phyloP scores from a whole-genome alignment of 2,797 vertebrate genomes.

The Acipenser oxyrinchus region DNA sequence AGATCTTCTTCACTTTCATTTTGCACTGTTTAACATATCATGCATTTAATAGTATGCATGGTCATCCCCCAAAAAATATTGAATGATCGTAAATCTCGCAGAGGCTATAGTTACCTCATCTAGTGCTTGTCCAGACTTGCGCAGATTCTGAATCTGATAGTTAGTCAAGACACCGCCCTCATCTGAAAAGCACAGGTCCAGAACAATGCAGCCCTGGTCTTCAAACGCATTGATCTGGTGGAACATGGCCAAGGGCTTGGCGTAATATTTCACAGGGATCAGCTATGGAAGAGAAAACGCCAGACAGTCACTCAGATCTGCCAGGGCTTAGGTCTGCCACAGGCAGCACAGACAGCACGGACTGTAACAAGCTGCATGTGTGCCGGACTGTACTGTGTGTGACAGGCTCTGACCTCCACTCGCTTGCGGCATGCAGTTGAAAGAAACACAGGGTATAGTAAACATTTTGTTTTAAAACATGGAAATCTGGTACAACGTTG shows the following conservation, averaged over 20 bases:
- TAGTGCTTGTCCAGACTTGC: conserved; percentile 64
- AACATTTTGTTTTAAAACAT: too few relatives aligned
- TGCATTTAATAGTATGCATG: not conserved
- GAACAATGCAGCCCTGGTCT: conserved; percentile 72
- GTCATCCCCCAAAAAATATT: not conserved
- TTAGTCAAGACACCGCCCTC: conserved; percentile 58
- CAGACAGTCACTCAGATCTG: not conserved
- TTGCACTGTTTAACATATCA: not conserved
- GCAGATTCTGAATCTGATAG: conserved; percentile 76
- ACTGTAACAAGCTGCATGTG: not conserved
- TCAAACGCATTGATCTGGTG: conserved; percentile 95
- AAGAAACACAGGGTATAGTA: too few relatives aligned
- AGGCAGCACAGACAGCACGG: not conserved
- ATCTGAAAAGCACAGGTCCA: conserved; percentile 81
- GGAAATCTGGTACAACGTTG: too few relatives aligned
- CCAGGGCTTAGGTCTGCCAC: not conserved
- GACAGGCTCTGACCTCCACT: not conserved
- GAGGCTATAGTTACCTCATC: conserved; percentile 36
- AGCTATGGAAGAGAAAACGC: conserved; percentile 42
- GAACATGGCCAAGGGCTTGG: conserved; percentile 65
- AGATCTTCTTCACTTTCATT: too few relatives aligned
- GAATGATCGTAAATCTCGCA: too few relatives aligned
- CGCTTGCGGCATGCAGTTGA: too few relatives aligned
- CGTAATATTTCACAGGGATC: conserved; percentile 54
- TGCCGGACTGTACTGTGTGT: not conserved